Evolutionary conservation across 2,888 invertebrate species (phyloP), one percentile per base, ranked within the genome.

Genomic region (Allacma fusca): DNA sequence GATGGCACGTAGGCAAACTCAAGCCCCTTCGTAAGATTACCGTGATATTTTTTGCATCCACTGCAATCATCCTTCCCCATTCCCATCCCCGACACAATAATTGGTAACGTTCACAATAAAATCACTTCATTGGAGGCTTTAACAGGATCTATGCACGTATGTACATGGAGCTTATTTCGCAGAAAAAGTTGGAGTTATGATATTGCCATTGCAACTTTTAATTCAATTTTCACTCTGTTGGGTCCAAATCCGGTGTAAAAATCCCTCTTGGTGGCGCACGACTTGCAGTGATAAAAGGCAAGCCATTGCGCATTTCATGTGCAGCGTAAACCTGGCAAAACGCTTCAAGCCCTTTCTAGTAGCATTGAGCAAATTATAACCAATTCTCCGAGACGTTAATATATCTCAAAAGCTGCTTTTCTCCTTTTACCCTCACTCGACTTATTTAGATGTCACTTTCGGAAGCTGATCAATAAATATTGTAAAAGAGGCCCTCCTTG

Each of bases 221-320:
- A 50, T 50, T 50, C 50, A 50, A 50, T 50, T 50, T 50, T 50
- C 50, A 50, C 50, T 50, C 50, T 50, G 50, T n/a, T 50, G 50
- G 50, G 16, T 50, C 50, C 50, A 5, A 50, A 50, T 13, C 50
- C 50, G 19, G 50, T 1, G 16, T 5, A 16, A 50, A 13, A n/a
- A 50, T 12, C 40, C 40, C 40, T 40, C 7, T 50, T 16, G 50
- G 9, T 50, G 19, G 50, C n/a, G 50, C 50, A 50, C 19, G 50
- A 50, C 50, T 50, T 50, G 9, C 50, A 50, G 2, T 50, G 19
- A 50, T 50, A 50, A 19, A 50, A 50, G 2, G 16, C 5, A 16
- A n/a, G 19, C 19, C 50, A 50, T 2, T 50, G 50, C 50, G 16
- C 50, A 50, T 50, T n/a, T 1, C 1, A 50, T 50, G 50, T 50